phyloP scores from a whole-genome alignment of 1,140 invertebrate genomes.

The Ceratosolen fusciceps region DNA sequence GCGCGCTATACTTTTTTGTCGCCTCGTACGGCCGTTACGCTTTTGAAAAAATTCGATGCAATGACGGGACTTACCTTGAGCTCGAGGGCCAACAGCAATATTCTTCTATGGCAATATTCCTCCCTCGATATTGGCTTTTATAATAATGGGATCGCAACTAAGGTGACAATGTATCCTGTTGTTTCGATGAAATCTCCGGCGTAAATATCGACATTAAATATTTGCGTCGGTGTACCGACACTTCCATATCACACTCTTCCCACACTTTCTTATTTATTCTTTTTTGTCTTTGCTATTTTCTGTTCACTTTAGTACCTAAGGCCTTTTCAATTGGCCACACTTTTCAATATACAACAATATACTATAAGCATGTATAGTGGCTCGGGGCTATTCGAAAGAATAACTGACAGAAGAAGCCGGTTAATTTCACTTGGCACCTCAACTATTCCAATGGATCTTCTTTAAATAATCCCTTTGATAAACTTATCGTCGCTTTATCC shows the following conservation, averaged over 20 bases:
- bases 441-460: neutral
- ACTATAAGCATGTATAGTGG: neutral
- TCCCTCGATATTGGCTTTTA: neutral
- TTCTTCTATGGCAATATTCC: too few species aligned
- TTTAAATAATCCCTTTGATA: neutral
- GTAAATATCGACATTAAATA: conserved; percentile 3
- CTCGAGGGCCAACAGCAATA: too few species aligned
- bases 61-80: neutral
- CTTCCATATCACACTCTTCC: conserved; percentile 25
- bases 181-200: neutral
- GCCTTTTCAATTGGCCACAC: neutral
- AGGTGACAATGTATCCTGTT: neutral
- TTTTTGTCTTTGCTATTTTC: conserved; percentile 3
- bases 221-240: conserved; percentile 42
- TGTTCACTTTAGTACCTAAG: neutral
- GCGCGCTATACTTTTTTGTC: conserved; percentile 19
- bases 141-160: neutral
- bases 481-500: neutral
- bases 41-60: neutral
- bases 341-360: neutral
- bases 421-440: neutral
- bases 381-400: neutral
- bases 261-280: too few species aligned
- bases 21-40: conserved; percentile 21
- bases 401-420: conserved; percentile 13